phyloP scores from a whole-genome alignment of 2,797 vertebrate genomes.

The Thunnus albacares region DNA sequence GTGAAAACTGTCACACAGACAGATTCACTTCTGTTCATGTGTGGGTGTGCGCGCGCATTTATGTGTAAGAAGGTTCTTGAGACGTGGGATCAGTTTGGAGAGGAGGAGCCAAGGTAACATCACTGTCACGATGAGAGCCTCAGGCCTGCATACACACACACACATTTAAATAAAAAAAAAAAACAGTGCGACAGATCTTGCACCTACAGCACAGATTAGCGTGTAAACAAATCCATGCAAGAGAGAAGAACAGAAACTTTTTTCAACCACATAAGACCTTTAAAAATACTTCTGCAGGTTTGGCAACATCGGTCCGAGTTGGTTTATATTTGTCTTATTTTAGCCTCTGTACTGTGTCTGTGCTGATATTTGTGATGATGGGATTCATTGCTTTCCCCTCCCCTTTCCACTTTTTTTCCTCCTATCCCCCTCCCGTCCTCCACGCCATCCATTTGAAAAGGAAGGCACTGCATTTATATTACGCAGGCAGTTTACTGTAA shows the following conservation, averaged over 20 bases:
- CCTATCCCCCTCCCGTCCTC: conserved; percentile 67
- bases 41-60: not conserved
- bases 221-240: conserved; percentile 12
- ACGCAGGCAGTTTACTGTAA: conserved; percentile 84
- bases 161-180: not conserved
- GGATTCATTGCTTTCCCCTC: conserved; percentile 63
- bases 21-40: conserved; percentile 11
- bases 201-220: not conserved
- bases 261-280: conserved; percentile 1
- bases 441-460: conserved; percentile 78
- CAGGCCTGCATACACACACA: conserved; percentile 1
- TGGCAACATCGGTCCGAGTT: conserved; percentile 24
- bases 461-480: conserved; percentile 84
- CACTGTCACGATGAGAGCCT: not conserved
- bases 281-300: conserved; percentile 12
- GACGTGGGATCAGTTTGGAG: conserved; percentile 9
- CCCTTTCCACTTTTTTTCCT: conserved; percentile 25
- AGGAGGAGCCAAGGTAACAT: conserved; percentile 1
- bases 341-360: conserved; percentile 34
- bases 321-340: conserved; percentile 46
- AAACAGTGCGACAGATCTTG: not conserved
- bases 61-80: not conserved
- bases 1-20: conserved; percentile 15
- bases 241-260: conserved; percentile 25
- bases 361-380: conserved; percentile 66